These are phyloP conservation scores for Crepidodera aurea DNA, from an alignment of 2,888 invertebrate species.

Conservation along the genomic window DNA sequence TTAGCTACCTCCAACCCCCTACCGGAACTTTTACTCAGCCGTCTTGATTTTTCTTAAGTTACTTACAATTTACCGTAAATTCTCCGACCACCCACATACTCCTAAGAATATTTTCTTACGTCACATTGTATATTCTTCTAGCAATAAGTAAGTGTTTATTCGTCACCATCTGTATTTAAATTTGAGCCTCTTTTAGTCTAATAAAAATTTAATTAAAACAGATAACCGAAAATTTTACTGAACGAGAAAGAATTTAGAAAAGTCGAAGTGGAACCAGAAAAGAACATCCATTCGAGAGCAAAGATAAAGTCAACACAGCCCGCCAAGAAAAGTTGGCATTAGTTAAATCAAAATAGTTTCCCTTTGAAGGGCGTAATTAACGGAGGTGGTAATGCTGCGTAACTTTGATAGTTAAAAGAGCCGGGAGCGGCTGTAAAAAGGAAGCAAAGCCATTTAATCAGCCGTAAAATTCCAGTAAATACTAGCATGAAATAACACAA, in stretches of 20 bases:
- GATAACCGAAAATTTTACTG: not conserved
- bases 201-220: not conserved
- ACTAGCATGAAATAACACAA: constrained; percentile 36
- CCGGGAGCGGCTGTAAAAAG: constrained; percentile 31
- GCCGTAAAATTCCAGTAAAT: constrained; percentile 47
- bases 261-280: constrained; percentile 19
- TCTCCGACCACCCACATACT: no score
- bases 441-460: constrained; percentile 46
- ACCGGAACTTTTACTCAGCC: no score
- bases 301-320: constrained; percentile 36
- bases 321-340: constrained; percentile 25
- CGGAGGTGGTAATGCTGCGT: constrained; percentile 41
- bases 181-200: no score
- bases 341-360: constrained; percentile 41
- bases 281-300: constrained; percentile 27
- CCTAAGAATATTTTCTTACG: no score
- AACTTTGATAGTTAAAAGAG: constrained; percentile 44
- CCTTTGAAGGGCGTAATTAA: constrained; percentile 46
- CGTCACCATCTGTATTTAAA: no score
- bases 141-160: no score
- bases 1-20: no score
- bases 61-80: no score
- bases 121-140: no score
- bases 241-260: constrained; percentile 20
- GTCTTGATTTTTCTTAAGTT: no score